Conservation (phyloP, 2,888 invertebrate genomes). For the Cerastis rubricosa region DNA sequence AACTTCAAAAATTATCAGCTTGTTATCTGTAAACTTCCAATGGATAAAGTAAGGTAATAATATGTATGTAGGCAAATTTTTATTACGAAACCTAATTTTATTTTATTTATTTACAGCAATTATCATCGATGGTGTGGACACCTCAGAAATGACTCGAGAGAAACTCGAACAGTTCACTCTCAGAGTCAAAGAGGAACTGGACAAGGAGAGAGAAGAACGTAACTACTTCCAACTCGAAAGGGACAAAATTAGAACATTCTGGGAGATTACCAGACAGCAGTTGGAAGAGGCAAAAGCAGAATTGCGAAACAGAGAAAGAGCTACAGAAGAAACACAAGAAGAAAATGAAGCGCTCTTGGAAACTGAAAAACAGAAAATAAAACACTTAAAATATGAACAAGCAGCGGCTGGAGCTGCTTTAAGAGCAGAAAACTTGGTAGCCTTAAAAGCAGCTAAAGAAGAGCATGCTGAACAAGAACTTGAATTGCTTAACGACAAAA, state of each 20-base stretch:
- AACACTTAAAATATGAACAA: constrained; percentile 97
- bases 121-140: constrained; percentile 97
- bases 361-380: constrained; percentile 97
- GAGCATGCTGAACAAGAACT: constrained; percentile 94
- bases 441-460: constrained; percentile 96
- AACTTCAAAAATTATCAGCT: background rate
- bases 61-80: background rate
- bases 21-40: background rate
- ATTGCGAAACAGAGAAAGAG: constrained; percentile 93
- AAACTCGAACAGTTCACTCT: constrained; percentile 97
- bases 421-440: constrained; percentile 95
- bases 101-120: constrained; percentile 84
- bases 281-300: constrained; percentile 95
- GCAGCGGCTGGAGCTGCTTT: constrained; percentile 96
- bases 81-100: background rate
- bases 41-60: background rate
- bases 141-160: constrained; percentile 97
- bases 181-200: constrained; percentile 96
- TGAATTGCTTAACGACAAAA: constrained; percentile 94
- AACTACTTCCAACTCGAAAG: constrained; percentile 99
- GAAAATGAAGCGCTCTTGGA: constrained; percentile 96
- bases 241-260: constrained; percentile 98
- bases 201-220: constrained; percentile 98
- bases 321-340: constrained; percentile 96
- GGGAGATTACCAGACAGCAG: constrained; percentile 98